phyloP scores from a whole-genome alignment of 2,797 vertebrate species.

The Carcharodon carcharias region DNA sequence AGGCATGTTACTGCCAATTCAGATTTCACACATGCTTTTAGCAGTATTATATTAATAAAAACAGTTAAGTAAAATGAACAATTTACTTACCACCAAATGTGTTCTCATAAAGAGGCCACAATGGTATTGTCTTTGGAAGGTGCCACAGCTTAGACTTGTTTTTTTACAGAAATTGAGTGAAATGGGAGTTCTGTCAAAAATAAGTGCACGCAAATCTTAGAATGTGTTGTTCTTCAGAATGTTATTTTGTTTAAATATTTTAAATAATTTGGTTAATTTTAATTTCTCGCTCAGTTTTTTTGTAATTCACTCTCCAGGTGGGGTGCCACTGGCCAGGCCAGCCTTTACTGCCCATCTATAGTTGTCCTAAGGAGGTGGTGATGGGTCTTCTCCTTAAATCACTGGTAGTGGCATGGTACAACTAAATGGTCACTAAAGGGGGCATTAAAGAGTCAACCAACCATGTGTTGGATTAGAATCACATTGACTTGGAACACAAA shows the following conservation, averaged over 20 bases:
- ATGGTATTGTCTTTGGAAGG: conserved; percentile 15
- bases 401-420: neutral
- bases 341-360: neutral
- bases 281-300: neutral
- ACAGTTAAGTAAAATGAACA: neutral
- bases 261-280: neutral
- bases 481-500: neutral
- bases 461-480: neutral
- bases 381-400: neutral
- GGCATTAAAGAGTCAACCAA: neutral
- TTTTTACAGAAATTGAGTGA: neutral
- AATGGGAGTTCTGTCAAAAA: neutral
- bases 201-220: neutral
- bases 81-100: neutral
- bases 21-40: conserved; percentile 26
- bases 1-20: conserved; percentile 23
- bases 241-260: neutral
- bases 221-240: neutral
- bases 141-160: neutral
- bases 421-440: neutral
- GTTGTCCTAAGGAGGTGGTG: neutral
- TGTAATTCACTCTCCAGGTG: neutral
- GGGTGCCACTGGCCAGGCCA: too few species aligned
- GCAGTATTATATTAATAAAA: neutral
- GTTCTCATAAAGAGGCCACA: neutral